Evolutionary conservation across 2,888 invertebrate genomes (phyloP), one percentile per base, ranked within the genome.

Genomic region (Atherix ibis): DNA sequence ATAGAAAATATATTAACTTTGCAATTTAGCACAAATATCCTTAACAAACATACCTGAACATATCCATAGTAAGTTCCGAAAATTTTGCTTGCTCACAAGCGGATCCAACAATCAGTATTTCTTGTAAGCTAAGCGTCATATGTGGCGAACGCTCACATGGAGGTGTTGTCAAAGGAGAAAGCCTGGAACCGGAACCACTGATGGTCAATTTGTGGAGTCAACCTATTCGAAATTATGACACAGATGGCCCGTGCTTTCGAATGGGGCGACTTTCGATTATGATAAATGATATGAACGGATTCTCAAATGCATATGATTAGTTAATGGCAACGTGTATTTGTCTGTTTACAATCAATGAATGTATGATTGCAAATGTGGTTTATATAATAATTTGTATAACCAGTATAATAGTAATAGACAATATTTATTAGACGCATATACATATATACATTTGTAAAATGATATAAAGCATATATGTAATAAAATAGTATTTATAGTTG

Each of bases 1-100:
- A 10, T 32, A 19, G 22, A 22, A n/a, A n/a, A n/a, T n/a, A n/a
- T n/a, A n/a, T n/a, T n/a, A n/a, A n/a, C n/a, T n/a, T 19, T 19
- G 19, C 9, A 19, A 19, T 19, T 6, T 19, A 6, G 5, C 19
- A 19, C 5, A 19, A 19, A 19, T 19, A 6, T 19, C 9, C 9
- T 9, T n/a, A n/a, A n/a, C n/a, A n/a, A n/a, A n/a, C n/a, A 46
- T 39, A 58, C 59, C 62, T 52, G 62, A 87, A 95, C 95, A 95
- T 95, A 64, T 95, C 95, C 71, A 95, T 78, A 10, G 94, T 94
- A 46, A 95, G 65, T 62, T 95, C 94, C 45, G 89, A 91, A 64
- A 92, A 94, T 63, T 92, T 92, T 19, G 91, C 85, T 69, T 95
- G 94, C 52, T 91, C 87, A 44, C 81, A 75, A 50, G 83, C 81